Evolutionary conservation across 2,113 vertebrate species (phyloP), one percentile per base, ranked within the genome.

Genomic region (Gallinago media): DNA sequence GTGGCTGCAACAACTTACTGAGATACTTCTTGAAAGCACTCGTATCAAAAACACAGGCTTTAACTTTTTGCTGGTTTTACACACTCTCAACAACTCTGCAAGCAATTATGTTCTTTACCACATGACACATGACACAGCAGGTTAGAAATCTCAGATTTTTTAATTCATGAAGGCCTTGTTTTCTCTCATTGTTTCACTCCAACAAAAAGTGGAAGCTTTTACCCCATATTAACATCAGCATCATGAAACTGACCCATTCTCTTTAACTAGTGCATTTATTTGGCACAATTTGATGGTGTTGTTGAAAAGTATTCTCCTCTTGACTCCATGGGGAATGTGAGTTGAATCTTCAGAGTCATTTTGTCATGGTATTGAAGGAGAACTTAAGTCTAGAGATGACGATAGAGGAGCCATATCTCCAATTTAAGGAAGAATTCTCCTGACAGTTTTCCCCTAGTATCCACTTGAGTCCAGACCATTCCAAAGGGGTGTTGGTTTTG

Each of bases 271-370:
- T 54, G n/a, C 2, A 15, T 50, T 61, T 61, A 49, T 50, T 72
- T 62, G 46, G 9, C 3, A 52, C 9, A 67, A 42, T 40, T 44
- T 0, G 1, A 2, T 6, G 5, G 61, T 27, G 15, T 50, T 66
- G 1, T 40, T 82, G 20, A 59, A 71, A 87, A 29, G 32, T 36
- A 38, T 59, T 86, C 6, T 6, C 3, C 2, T 77, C 15, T 58
- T 80, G 67, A 58, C 29, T 44, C 11, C 7, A 21, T 8, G 4
- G 16, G 8, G 23, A 85, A 61, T 12, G 23, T 47, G 32, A 59
- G 9, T 31, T 73, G 21, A 29, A 44, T 52, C 49, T 72, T 65
- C 50, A 75, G 12, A 34, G 10, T 26, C 1, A 38, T 34, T 80
- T 68, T 71, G 77, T 85, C 8, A 40, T 71, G 6, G 4, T 55